A percentile compares a stretch with the other conserved stretches of the same genome.
Evolutionary conservation across 2,888 invertebrate genomes (phyloP).

Genomic region (Melanotus villosus): DNA sequence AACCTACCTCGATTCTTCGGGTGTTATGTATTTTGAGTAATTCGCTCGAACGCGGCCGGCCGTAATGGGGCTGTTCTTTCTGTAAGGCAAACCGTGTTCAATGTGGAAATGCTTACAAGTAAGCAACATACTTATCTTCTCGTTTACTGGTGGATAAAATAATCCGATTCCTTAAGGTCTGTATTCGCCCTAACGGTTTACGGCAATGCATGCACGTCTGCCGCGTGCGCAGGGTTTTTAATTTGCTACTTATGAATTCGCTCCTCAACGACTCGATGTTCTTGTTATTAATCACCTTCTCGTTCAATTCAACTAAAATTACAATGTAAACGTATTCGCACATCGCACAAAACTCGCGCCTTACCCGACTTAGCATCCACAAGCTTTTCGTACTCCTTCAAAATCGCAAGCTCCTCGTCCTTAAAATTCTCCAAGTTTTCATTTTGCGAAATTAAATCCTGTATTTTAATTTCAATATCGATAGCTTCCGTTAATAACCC

Average conservation of each 20-base stretch:
- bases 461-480: constrained; percentile 68
- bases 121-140: no score
- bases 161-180: constrained; percentile 74
- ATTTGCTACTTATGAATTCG: constrained; percentile 55
- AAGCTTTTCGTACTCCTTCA: constrained; percentile 60
- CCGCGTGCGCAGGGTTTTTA: constrained; percentile 63
- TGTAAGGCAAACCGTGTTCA: no score
- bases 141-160: constrained; percentile 68
- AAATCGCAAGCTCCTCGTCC: constrained; percentile 48
- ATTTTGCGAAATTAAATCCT: constrained; percentile 54
- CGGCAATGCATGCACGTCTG: constrained; percentile 74
- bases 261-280: constrained; percentile 61
- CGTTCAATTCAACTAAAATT: background rate
- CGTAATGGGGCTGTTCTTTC: background rate
- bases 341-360: no score
- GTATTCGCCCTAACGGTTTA: constrained; percentile 70
- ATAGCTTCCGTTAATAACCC: constrained; percentile 83
- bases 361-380: constrained; percentile 45
- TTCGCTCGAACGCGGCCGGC: constrained; percentile 48
- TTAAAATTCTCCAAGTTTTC: constrained; percentile 58
- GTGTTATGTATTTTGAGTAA: constrained; percentile 61
- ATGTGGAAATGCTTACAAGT: no score
- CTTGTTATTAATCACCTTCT: constrained; percentile 52
- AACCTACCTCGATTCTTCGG: constrained; percentile 60
- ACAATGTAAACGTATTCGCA: background rate